Percentiles rank a stretch among this genome's conserved stretches.
phyloP scores from a whole-genome alignment of 2,113 vertebrate species.

The Gasterosteus aculeatus region DNA sequence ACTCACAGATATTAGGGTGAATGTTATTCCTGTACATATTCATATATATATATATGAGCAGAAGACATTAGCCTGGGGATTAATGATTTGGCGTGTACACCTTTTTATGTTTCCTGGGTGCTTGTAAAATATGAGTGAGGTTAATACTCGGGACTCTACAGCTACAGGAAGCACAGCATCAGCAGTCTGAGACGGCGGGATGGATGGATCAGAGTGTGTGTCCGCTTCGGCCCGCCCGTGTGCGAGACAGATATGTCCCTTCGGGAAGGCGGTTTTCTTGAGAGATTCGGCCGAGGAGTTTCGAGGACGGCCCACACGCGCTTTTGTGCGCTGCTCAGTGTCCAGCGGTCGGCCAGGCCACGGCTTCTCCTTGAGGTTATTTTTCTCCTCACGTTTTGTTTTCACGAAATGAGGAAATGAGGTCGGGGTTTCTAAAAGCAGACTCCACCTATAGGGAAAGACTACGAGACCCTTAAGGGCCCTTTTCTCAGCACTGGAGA shows the following conservation, averaged over 20 bases:
- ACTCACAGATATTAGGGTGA: conserved; percentile 63
- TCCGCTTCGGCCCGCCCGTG: not conserved
- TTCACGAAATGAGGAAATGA: conserved; percentile 70
- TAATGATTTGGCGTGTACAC: conserved; percentile 71
- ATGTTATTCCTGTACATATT: conserved; percentile 23
- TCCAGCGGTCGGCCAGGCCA: conserved; percentile 73
- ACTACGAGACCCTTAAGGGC: conserved; percentile 53
- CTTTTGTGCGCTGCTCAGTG: conserved; percentile 63
- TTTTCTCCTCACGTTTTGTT: conserved; percentile 73
- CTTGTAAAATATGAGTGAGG: conserved; percentile 80
- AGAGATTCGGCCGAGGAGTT: conserved; percentile 54
- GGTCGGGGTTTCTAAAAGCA: conserved; percentile 74
- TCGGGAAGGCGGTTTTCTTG: conserved; percentile 69
- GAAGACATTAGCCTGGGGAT: conserved; percentile 70
- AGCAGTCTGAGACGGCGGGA: conserved; percentile 41
- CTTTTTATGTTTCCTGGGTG: conserved; percentile 80
- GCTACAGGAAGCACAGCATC: conserved; percentile 68
- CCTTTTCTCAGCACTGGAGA: conserved; percentile 51
- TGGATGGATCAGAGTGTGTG: not conserved
- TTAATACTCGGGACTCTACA: conserved; percentile 79
- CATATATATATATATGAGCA: conserved; percentile 56
- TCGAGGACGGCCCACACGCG: conserved; percentile 79
- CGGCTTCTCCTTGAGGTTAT: conserved; percentile 78
- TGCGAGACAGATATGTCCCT: conserved; percentile 35
- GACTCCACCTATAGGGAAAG: conserved; percentile 68